Evolutionary conservation across 2,113 vertebrate species (phyloP), one percentile per base, ranked within the genome.

Genomic region (Chlamydotis undulata): DNA sequence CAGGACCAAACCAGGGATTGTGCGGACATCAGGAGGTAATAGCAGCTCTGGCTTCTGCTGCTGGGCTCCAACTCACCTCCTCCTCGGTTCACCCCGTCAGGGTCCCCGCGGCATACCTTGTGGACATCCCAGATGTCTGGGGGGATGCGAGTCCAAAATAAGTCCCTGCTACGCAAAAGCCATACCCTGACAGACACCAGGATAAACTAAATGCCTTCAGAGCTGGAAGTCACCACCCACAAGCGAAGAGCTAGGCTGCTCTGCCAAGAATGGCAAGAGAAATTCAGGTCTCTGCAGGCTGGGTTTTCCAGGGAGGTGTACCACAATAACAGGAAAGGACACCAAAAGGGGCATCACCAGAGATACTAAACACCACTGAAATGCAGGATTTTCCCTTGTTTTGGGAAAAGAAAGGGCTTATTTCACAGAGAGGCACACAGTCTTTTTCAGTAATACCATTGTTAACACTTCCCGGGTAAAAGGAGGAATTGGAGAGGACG

Each of bases 11-110:
- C 4, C 8, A 33, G 19, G 31, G 61, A 45, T 45, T 60, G 4
- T 3, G 60, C 1, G 1, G 78, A 35, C 15, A 21, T 0, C 10
- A 14, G 7, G 61, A 75, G 8, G 39, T 23, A 35, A 71, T 17
- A 29, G 33, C 23, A 85, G 80, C 63, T 55, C 41, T 29, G 56
- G 7, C 14, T 77, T 41, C n/a, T 22, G 14, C 75, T 75, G 75
- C 45, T 28, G 33, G 33, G 17, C 53, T 73, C 49, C 1, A 0
- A 50, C 14, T 33, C 1, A 55, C 47, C 28, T 53, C 60, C 33
- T 39, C 26, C 0, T 3, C 31, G 9, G 57, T 39, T 67, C n/a
- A 29, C 25, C 4, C 15, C 1, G 1, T 24, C 22, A 2, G 14
- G 8, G 23, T 22, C 61, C 28, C 45, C 12, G 71, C 49, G 14